Evolutionary conservation across 2,888 invertebrate species (phyloP).

Genomic region (Megaustenia siamemsis): DNA sequence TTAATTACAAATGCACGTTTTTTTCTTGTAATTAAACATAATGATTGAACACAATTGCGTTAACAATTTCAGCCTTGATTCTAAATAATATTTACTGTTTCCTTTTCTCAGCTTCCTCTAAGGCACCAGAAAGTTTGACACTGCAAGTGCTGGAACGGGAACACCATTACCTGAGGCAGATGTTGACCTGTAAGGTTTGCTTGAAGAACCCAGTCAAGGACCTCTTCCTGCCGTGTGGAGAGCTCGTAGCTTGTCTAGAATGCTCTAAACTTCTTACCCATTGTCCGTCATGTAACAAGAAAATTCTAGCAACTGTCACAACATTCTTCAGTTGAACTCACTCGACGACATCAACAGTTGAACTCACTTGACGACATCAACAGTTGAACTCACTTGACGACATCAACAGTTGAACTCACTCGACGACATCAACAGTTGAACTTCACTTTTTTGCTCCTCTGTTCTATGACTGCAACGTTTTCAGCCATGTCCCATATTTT

Average conservation of each 20-base stretch:
- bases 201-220: constrained; percentile 11
- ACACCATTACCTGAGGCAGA: not conserved
- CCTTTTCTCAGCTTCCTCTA: not conserved
- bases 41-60: not conserved
- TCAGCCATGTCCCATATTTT: no score
- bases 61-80: no score
- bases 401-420: no score
- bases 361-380: no score
- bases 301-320: constrained; percentile 42
- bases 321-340: constrained; percentile 30
- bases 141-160: not conserved
- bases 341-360: no score
- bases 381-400: no score
- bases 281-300: constrained; percentile 42
- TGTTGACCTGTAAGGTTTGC: constrained; percentile 32
- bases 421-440: no score
- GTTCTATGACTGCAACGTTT: no score
- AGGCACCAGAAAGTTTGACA: not conserved
- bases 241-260: constrained; percentile 38
- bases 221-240: constrained; percentile 40
- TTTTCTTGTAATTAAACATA: no score
- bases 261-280: constrained; percentile 35
- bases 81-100: no score
- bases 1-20: not conserved
- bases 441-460: no score